Evolutionary conservation across 2,888 invertebrate species (phyloP).

Genomic region (Linhomoeus sp.): DNA sequence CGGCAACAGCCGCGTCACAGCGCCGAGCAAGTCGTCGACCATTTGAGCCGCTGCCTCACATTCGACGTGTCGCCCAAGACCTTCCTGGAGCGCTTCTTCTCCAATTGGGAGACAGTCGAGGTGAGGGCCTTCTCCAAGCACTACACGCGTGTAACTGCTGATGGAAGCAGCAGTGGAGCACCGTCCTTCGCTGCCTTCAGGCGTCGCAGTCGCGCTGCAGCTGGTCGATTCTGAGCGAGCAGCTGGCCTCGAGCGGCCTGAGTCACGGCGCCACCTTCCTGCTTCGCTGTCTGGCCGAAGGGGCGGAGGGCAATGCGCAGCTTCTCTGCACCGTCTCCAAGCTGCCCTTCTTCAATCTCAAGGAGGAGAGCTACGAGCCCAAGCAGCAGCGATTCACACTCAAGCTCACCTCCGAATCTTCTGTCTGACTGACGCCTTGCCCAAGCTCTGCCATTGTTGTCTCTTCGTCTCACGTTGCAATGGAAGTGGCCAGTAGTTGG

Average conservation of each 20-base stretch:
- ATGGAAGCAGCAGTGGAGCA: no score
- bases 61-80: constrained; percentile 83
- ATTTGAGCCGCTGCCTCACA: constrained; percentile 70
- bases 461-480: no score
- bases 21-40: constrained; percentile 67
- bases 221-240: constrained; percentile 87
- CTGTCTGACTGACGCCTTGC: constrained; percentile 42
- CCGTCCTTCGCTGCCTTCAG: no score
- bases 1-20: constrained; percentile 86
- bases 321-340: constrained; percentile 62
- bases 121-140: constrained; percentile 14
- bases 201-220: constrained; percentile 24
- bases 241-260: constrained; percentile 63
- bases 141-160: no score
- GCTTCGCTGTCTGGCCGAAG: constrained; percentile 38
- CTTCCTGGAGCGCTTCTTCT: constrained; percentile 78
- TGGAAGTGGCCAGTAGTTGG: no score
- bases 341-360: constrained; percentile 77
- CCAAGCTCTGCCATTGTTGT: background rate
- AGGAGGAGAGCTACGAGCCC: constrained; percentile 86
- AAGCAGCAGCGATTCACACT: constrained; percentile 85
- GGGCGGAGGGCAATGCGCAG: constrained; percentile 62
- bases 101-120: constrained; percentile 60
- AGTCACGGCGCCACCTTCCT: constrained; percentile 68
- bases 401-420: constrained; percentile 81